Base-by-base conservation (phyloP, 2,888 invertebrate species). In the Luperina testacea region DNA sequence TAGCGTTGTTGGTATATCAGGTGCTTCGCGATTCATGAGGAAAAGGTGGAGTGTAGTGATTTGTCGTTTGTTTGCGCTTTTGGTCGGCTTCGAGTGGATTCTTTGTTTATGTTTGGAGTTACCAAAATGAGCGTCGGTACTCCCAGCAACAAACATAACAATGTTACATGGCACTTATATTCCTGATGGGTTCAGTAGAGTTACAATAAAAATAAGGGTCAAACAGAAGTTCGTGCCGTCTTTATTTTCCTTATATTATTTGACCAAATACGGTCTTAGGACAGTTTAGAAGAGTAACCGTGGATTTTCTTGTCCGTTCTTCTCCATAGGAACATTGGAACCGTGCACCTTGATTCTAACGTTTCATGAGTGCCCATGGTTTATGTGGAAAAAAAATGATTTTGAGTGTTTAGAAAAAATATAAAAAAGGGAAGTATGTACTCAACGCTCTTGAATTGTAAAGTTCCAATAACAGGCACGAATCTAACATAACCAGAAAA, bases 11-110 rank as follows among this genome's bases (percentile, higher is more conserved):
- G 67, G 59, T 85, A 75, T 64, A 75, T 75, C 84, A 85, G 82
- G 85, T 85, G 79, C 59, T 78, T 71, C 68, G 78, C 38, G 48
- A 77, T 74, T 77, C 72, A 38, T 74, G 61, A 76, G 75, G 73
- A 73, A 77, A 84, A 78, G 48, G 82, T 72, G 65, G 61, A 9
- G 17, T 67, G 59, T 32, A 48, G 64, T 77, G 77, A 69, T 77
- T 85, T 75, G 72, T 77, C 77, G 63, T 72, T 75, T 79, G 76
- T 82, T 82, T 85, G 82, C 64, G 45, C 85, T 85, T 85, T 85
- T 85, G 45, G 76, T 45, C 53, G 57, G 17, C 63, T 38, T 57
- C 20, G 45, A 73, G 84, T 81, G 84, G 69, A 63, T 64, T 73
- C 71, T 78, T 78, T 82, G 85, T 78, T 75, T 77, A 59, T 72